phyloP scores from a whole-genome alignment of 2,797 vertebrate genomes.

The Furcifer pardalis region DNA sequence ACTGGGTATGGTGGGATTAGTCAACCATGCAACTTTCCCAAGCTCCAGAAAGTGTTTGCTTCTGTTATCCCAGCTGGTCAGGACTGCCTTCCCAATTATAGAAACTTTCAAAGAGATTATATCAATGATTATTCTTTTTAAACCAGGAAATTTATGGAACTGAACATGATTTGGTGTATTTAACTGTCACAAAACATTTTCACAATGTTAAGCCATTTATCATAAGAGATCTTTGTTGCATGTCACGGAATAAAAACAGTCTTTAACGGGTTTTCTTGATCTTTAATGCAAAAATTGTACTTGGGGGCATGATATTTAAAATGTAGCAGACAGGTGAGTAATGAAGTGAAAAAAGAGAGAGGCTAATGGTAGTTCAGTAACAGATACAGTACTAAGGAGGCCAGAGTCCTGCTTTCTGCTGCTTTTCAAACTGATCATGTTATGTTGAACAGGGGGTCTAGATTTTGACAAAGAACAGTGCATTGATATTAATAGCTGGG shows the following conservation, averaged over 20 bases:
- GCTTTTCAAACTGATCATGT: not conserved
- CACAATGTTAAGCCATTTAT: slow-evolving; percentile 9
- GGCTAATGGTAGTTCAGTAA: not conserved
- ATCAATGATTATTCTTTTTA: not conserved
- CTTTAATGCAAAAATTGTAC: not conserved
- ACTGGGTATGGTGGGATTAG: too few species aligned
- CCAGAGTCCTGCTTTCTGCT: too few species aligned
- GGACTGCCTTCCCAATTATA: not conserved
- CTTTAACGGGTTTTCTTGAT: not conserved
- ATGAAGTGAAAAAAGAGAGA: not conserved
- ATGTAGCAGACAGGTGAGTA: not conserved
- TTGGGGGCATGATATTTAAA: not conserved
- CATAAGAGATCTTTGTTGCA: not conserved
- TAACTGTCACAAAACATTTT: not conserved
- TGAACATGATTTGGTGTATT: not conserved
- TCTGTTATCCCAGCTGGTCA: not conserved
- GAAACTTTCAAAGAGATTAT: not conserved
- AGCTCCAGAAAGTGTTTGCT: not conserved
- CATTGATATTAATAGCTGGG: not conserved
- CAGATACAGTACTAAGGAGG: not conserved
- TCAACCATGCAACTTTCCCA: too few species aligned
- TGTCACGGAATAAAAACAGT: not conserved
- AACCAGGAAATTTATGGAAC: not conserved
- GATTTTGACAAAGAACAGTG: not conserved
- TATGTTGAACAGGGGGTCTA: not conserved